Percentiles rank a stretch among this genome's conserved stretches.
Conservation (phyloP, 2,888 invertebrate genomes). For the Steinernema scapterisci region DNA sequence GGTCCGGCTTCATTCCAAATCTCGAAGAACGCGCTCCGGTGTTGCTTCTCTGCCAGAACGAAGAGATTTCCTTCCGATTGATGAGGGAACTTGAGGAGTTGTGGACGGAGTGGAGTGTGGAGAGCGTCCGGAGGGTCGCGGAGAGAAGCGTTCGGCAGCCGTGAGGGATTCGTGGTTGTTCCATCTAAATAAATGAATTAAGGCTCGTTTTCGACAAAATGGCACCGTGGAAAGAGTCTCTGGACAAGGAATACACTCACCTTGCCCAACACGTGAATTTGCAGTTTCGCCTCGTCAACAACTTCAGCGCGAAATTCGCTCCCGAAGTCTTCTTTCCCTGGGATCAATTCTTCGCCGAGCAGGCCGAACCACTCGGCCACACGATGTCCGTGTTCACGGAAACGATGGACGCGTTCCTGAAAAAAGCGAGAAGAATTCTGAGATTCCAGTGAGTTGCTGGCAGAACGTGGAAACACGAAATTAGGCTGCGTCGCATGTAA, state of each 20-base stretch:
- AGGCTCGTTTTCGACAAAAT: slow-evolving; percentile 44
- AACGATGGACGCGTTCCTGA: slow-evolving; percentile 40
- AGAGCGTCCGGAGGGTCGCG: slow-evolving; percentile 38
- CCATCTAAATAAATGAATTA: background rate
- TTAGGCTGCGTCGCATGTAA: background rate
- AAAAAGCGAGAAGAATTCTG: slow-evolving; percentile 40
- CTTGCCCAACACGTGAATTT: slow-evolving; percentile 37
- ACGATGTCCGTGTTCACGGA: slow-evolving; percentile 29
- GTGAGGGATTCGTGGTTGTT: background rate
- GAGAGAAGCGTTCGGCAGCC: slow-evolving; percentile 21
- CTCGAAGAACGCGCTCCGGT: slow-evolving; percentile 34
- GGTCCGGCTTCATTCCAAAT: slow-evolving; percentile 34
- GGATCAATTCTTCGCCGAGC: slow-evolving; percentile 32
- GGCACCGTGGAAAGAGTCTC: slow-evolving; percentile 37
- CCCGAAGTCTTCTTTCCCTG: slow-evolving; percentile 38
- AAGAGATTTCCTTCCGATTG: slow-evolving; percentile 36
- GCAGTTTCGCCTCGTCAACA: slow-evolving; percentile 36
- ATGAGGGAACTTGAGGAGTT: slow-evolving; percentile 42
- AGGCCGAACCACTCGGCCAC: slow-evolving; percentile 33
- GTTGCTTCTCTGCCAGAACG: slow-evolving; percentile 42
- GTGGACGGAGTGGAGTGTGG: slow-evolving; percentile 45
- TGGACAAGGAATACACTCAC: background rate
- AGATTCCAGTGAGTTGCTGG: slow-evolving; percentile 43
- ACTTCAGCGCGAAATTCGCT: slow-evolving; percentile 42
- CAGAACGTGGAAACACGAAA: background rate